A percentile compares a stretch with the other conserved stretches of the same genome.
Conservation (phyloP, 1,140 invertebrate species). For the Leptinotarsa defecta region DNA sequence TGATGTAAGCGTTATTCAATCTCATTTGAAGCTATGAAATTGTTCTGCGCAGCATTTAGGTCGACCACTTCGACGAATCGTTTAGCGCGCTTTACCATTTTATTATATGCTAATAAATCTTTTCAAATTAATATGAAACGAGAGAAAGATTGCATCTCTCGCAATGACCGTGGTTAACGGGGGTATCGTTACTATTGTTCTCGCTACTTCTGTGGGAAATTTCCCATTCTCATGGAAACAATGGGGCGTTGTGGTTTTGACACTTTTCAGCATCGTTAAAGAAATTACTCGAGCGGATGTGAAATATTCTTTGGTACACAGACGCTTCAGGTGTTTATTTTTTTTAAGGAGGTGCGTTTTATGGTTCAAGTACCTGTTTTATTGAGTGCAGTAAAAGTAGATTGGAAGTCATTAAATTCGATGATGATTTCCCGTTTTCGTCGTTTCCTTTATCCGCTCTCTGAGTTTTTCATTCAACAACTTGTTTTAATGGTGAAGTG, state of each 20-base stretch:
- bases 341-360: background rate
- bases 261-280: conserved; percentile 13
- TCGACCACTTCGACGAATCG: background rate
- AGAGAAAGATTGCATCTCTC: conserved; percentile 10
- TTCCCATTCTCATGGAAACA: conserved; percentile 25
- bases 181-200: conserved; percentile 13
- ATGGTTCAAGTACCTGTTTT: too few species aligned
- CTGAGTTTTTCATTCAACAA: too few species aligned
- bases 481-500: too few species aligned
- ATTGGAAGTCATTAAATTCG: too few species aligned
- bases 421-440: too few species aligned
- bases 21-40: background rate
- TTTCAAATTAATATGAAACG: conserved; percentile 8
- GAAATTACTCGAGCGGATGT: conserved; percentile 8
- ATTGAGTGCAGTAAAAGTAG: too few species aligned
- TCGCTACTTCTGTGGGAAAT: conserved; percentile 17
- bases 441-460: too few species aligned
- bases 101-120: conserved; percentile 13
- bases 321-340: conserved; percentile 9
- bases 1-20: conserved; percentile 8
- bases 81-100: background rate
- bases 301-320: conserved; percentile 14
- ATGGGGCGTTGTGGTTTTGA: conserved; percentile 14
- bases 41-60: background rate
- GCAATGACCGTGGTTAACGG: conserved; percentile 8